Evolutionary conservation across 2,888 invertebrate species (phyloP), one percentile per base, ranked within the genome.

Genomic region (Celastrina argiolus): DNA sequence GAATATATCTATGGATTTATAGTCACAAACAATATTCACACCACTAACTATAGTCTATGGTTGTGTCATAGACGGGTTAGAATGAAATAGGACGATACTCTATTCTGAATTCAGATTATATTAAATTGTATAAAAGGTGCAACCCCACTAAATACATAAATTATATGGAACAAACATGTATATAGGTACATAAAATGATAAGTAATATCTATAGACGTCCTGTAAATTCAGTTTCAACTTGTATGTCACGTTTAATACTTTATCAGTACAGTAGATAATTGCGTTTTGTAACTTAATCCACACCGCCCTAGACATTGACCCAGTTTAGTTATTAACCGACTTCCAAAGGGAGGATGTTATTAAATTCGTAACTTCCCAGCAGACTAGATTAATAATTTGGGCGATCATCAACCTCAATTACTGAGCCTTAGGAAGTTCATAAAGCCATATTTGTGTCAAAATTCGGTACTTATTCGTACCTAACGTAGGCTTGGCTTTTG

Each of bases 261-360:
- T n/a, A n/a, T n/a, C n/a, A n/a, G 22, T 12, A 26, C 45, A 51
- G 26, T 10, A 51, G 22, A 51, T 51, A 26, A 51, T 18, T 18
- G 18, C 10, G 45, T 45, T 45, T 2, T 10, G 45, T 45, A 16
- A 45, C 18, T 8, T 5, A 12, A 6, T 5, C 16, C 41, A 41
- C 41, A 10, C 26, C 5, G 51, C 51, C 51, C 51, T 26, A 51
- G 51, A 51, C 51, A 51, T 51, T 14, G 51, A 51, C 51, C 51
- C 22, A 51, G 22, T 51, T 51, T 26, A 51, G 22, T 51, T 51
- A 51, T 26, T 22, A 51, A 12, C 51, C 51, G 22, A 22, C 51
- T 14, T 51, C 22, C 22, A 5, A 51, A 51, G 51, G 45, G 45
- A 4, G 51, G 22, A 51, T 22, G 51, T 51, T 51, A 51, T 14